These are phyloP conservation scores for Tridacna gigas DNA, from an alignment of 2,888 invertebrate species.

Conservation along the genomic window DNA sequence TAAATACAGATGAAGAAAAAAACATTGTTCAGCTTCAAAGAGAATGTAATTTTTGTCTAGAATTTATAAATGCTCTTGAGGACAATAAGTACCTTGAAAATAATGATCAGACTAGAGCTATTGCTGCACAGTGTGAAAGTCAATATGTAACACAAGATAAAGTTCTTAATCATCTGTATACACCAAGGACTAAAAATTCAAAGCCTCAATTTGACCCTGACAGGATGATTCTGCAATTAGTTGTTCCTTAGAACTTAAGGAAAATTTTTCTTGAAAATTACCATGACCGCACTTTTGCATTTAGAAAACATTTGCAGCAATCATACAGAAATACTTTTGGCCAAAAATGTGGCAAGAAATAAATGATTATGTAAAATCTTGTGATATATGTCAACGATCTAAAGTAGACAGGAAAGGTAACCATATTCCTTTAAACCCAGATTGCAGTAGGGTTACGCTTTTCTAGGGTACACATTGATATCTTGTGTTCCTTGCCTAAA, in stretches of 20 bases:
- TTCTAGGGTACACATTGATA: constrained; percentile 49
- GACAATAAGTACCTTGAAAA: no score
- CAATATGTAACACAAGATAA: no score
- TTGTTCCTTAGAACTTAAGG: constrained; percentile 10
- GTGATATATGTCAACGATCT: constrained; percentile 42
- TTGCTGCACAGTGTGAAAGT: no score
- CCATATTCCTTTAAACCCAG: constrained; percentile 32
- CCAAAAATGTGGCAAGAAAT: constrained; percentile 53
- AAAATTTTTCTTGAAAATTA: constrained; percentile 27
- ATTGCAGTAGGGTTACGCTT: constrained; percentile 43
- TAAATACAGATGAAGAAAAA: constrained; percentile 10
- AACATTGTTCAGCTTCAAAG: no score
- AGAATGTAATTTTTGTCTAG: no score
- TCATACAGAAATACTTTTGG: constrained; percentile 44
- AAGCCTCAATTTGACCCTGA: no score
- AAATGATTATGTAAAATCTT: constrained; percentile 28
- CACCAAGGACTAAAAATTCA: no score
- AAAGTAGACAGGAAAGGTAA: no score
- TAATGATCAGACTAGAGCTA: no score
- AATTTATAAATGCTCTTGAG: no score
- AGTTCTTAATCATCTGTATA: no score
- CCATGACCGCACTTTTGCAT: no score
- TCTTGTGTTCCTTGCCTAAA: constrained; percentile 41
- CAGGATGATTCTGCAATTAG: constrained; percentile 32
- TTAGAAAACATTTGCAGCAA: constrained; percentile 13